These are phyloP conservation scores for Saccopteryx leptura DNA, from an alignment of 2,113 vertebrate genomes.

Conservation along the genomic window DNA sequence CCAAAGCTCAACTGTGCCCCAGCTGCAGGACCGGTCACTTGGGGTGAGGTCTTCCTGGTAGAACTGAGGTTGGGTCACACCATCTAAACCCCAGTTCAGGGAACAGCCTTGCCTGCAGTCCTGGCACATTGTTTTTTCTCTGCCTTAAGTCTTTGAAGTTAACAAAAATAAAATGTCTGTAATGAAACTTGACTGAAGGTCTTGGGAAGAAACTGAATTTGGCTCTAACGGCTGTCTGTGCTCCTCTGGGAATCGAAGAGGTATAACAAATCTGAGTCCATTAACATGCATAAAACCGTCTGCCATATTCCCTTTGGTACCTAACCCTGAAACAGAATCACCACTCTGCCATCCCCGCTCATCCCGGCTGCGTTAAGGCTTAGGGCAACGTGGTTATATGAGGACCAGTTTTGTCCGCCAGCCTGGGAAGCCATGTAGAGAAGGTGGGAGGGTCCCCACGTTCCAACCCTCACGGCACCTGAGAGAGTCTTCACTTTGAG, in stretches of 20 bases:
- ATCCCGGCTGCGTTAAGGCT: neutral
- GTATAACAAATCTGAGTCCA: neutral
- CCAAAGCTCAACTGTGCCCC: neutral
- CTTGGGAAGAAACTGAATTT: slow-evolving; percentile 26
- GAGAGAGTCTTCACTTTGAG: neutral
- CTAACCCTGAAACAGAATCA: neutral
- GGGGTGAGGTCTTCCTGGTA: neutral
- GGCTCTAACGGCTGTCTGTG: neutral
- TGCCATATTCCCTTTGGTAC: neutral
- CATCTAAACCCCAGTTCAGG: neutral
- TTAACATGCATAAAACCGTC: neutral
- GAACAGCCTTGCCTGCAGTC: slow-evolving; percentile 36
- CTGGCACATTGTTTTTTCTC: slow-evolving; percentile 61
- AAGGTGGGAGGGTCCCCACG: neutral
- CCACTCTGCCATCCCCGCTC: neutral
- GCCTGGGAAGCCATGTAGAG: neutral
- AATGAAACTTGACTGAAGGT: slow-evolving; percentile 28
- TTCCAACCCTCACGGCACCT: neutral
- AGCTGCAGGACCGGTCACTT: neutral
- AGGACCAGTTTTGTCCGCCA: neutral
- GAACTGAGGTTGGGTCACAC: neutral
- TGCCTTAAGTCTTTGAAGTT: slow-evolving; percentile 80
- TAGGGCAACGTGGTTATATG: neutral
- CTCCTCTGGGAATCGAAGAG: neutral
- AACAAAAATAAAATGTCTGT: slow-evolving; percentile 72